Evolutionary conservation across 2,797 vertebrate genomes (phyloP), one percentile per base, ranked within the genome.

Genomic region (Falco biarmicus): DNA sequence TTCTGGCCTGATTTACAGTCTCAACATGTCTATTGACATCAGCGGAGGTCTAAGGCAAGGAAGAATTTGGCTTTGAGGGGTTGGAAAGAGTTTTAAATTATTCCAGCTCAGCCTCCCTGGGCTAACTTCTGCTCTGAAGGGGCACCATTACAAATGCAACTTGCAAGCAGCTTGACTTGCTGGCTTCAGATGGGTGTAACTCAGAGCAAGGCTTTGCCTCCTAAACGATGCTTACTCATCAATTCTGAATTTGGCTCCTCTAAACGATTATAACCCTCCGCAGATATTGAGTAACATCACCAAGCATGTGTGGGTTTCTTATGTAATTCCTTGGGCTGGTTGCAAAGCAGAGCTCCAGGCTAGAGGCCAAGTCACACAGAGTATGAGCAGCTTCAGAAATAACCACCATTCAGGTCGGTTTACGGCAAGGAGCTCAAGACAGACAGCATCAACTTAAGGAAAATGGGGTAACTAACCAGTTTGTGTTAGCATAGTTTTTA

Each of bases 391-490:
- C 83, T 93, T 96, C 97, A 97, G 97, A 96, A 97, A 95, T 83
- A 95, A 91, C 92, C 93, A 95, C 79, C 74, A 64, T 94, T 97
- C 97, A 97, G 96, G 88, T 96, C 94, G 77, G 78, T 84, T 90
- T 91, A 31, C 76, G 86, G 61, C 31, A 39, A 93, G 64, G 57
- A 92, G 43, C 70, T 90, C 6, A 12, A 4, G 19, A 75, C n/a
- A n/a, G 93, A 97, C 98, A 53, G 53, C 92, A 89, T 80, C 93
- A 41, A 22, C 82, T 95, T 91, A 87, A 63, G 88, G 88, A 91
- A 91, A 92, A 77, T 11, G 22, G 74, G 78, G 68, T 41, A 84
- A 86, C 26, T 24, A 78, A 53, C 6, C 25, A 54, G 17, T 26
- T 37, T 0, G 2, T n/a, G 20, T 16, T 63, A 75, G 32, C 2